phyloP scores from a whole-genome alignment of 1,140 invertebrate species.

The Heliconius congener region DNA sequence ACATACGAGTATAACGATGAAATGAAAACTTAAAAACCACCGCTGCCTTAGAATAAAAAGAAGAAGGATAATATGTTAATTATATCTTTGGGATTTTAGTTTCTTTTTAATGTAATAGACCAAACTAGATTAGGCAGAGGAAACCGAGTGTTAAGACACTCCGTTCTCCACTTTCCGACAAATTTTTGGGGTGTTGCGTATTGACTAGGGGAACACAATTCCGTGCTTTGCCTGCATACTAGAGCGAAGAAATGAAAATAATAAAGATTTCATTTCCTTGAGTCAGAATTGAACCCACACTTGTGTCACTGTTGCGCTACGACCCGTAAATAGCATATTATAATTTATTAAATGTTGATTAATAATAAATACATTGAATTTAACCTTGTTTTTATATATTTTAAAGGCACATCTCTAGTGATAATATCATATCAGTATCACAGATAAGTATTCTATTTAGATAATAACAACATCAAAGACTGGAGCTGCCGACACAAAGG shows the following conservation, averaged over 20 bases:
- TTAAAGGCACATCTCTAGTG: background rate
- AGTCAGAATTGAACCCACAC: too few relatives aligned
- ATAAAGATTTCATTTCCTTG: too few relatives aligned
- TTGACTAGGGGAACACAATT: background rate
- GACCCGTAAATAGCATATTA: too few relatives aligned
- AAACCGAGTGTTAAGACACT: background rate
- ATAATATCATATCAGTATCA: background rate
- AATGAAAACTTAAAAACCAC: conserved; percentile 49
- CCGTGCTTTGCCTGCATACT: background rate
- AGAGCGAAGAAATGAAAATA: background rate
- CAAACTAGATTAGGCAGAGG: background rate
- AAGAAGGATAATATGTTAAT: background rate
- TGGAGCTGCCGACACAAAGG: background rate
- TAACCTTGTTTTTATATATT: background rate
- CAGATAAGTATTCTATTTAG: background rate
- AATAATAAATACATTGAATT: background rate
- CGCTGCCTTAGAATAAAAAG: conserved; percentile 12
- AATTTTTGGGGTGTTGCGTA: background rate
- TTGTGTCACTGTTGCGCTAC: too few relatives aligned
- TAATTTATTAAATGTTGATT: too few relatives aligned
- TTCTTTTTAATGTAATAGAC: too few relatives aligned
- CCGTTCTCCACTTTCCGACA: background rate
- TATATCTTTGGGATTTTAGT: too few relatives aligned
- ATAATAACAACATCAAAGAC: conserved; percentile 1
- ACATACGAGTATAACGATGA: background rate